These are phyloP conservation scores for Hydra vulgaris DNA, from an alignment of 30 jellyfish, hydroid and myxozoan species.

Conservation along the genomic window DNA sequence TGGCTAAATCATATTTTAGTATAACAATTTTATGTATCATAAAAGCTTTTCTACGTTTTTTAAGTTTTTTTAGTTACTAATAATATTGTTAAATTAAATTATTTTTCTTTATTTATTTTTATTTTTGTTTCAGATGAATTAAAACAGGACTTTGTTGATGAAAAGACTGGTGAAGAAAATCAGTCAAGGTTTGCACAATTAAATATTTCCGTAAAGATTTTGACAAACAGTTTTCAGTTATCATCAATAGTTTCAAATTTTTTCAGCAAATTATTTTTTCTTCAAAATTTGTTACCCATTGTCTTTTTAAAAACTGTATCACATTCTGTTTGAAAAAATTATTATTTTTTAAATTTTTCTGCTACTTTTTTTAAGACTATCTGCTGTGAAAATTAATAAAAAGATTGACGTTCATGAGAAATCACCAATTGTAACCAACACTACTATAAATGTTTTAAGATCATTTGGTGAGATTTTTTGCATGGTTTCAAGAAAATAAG, in stretches of 20 bases:
- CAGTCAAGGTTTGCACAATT: slow-evolving; percentile 38
- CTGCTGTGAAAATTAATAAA: neutral
- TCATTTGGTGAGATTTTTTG: slow-evolving; percentile 65
- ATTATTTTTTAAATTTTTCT: no score
- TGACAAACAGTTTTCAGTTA: neutral
- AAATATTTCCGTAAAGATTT: no score
- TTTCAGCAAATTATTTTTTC: no score
- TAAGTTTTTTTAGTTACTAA: no score
- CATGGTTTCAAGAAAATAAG: neutral
- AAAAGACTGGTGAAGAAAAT: slow-evolving; percentile 76
- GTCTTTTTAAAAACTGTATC: no score
- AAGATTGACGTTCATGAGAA: slow-evolving; percentile 35
- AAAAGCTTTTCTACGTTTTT: no score
- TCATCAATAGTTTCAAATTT: no score
- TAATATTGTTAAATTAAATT: neutral
- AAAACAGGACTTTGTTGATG: slow-evolving; percentile 84
- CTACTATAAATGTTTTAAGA: slow-evolving; percentile 75
- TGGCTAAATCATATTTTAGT: no score
- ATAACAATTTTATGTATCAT: no score
- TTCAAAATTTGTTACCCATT: no score
- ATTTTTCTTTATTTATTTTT: neutral
- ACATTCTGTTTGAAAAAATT: no score
- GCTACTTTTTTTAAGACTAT: neutral
- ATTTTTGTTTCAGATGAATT: slow-evolving; percentile 46
- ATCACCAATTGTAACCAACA: slow-evolving; percentile 69